Evolutionary conservation across 2,888 invertebrate species (phyloP).

Genomic region (Phaonia tiefii): DNA sequence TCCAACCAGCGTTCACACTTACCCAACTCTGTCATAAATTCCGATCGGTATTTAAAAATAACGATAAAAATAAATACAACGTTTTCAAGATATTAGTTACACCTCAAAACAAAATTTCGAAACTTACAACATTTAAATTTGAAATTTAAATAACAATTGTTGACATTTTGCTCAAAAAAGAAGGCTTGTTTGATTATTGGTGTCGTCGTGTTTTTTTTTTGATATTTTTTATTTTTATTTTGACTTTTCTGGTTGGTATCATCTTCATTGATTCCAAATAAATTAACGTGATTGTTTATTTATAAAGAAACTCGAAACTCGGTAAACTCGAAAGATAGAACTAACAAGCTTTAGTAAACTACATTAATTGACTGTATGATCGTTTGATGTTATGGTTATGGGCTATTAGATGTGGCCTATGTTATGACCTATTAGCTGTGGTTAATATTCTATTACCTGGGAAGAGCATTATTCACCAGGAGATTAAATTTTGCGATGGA

Average conservation of each 20-base stretch:
- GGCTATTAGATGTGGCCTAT: too few relatives aligned
- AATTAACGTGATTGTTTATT: neutral
- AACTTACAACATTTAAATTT: neutral
- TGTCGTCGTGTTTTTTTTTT: neutral
- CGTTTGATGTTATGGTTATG: too few relatives aligned
- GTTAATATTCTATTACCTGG: too few relatives aligned
- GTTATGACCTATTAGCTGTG: too few relatives aligned
- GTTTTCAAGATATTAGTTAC: slow-evolving; percentile 13
- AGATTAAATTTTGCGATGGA: too few relatives aligned
- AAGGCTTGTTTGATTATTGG: neutral
- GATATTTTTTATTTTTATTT: slow-evolving; percentile 3
- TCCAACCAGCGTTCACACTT: neutral
- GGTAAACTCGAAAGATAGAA: too few relatives aligned
- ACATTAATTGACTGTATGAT: too few relatives aligned
- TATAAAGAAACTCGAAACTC: too few relatives aligned
- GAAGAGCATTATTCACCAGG: too few relatives aligned
- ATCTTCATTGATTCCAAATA: slow-evolving; percentile 6
- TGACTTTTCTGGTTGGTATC: neutral
- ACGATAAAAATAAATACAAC: slow-evolving; percentile 5
- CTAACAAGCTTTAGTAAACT: too few relatives aligned
- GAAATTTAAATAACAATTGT: slow-evolving; percentile 40
- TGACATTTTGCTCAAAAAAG: slow-evolving; percentile 24
- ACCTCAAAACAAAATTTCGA: slow-evolving; percentile 31
- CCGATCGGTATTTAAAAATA: slow-evolving; percentile 27
- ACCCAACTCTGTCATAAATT: slow-evolving; percentile 23